These are phyloP conservation scores for Trissoscelio sp. DNA, from an alignment of 2,888 invertebrate genomes.

Conservation along the genomic window DNA sequence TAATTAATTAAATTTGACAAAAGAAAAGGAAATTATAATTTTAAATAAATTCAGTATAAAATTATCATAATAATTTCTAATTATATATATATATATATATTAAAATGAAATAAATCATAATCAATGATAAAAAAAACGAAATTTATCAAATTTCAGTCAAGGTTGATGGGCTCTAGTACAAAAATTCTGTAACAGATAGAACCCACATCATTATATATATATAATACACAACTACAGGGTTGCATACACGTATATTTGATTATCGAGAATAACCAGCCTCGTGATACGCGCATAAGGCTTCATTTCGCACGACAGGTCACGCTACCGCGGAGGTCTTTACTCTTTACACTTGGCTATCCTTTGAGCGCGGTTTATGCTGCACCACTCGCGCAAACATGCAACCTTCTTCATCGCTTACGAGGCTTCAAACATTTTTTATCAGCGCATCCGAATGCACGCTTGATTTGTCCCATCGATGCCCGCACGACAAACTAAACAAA, in stretches of 20 bases:
- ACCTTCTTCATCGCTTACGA: constrained; percentile 52
- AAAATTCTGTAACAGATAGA: constrained; percentile 28
- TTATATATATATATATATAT: no score
- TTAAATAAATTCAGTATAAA: no score
- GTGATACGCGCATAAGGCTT: constrained; percentile 62
- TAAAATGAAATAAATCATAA: no score
- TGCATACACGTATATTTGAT: constrained; percentile 60
- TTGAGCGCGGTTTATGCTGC: constrained; percentile 53
- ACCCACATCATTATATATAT: not conserved
- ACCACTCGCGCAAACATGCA: constrained; percentile 27
- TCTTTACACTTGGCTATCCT: constrained; percentile 70
- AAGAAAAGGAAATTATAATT: no score
- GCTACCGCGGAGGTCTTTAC: constrained; percentile 69
- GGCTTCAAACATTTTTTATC: constrained; percentile 57
- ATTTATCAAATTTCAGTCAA: no score
- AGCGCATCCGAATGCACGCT: constrained; percentile 39
- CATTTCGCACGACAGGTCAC: constrained; percentile 65
- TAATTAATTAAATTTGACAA: no score
- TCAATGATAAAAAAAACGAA: no score
- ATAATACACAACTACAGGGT: constrained; percentile 14
- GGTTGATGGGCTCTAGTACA: constrained; percentile 33
- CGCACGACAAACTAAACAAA: constrained; percentile 27
- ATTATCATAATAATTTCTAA: no score
- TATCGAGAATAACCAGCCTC: constrained; percentile 63
- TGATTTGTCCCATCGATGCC: constrained; percentile 29